Percentiles rank a stretch among this genome's conserved stretches.
phyloP scores from a whole-genome alignment of 2,113 vertebrate species.

The Chaetorhynchus papuensis region DNA sequence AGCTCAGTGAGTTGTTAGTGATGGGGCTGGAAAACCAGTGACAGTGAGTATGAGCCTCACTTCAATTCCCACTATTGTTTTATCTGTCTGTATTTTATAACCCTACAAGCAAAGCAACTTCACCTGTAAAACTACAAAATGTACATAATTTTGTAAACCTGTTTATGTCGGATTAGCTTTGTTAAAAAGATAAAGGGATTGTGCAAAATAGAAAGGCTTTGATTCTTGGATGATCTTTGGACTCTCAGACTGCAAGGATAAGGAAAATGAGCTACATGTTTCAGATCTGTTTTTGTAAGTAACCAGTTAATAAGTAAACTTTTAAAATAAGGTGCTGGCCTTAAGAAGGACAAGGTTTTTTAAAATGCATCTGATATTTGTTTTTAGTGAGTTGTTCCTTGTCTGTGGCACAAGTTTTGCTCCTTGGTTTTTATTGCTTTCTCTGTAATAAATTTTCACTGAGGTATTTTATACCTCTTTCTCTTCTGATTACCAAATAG shows the following conservation, averaged over 20 bases:
- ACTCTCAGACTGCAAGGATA: not conserved
- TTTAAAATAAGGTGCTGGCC: not conserved
- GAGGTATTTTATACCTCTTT: not conserved
- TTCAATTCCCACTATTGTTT: not conserved
- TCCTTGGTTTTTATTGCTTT: not conserved
- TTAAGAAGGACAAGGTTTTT: not conserved
- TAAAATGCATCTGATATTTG: not conserved
- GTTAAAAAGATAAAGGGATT: not conserved
- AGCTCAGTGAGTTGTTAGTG: not conserved
- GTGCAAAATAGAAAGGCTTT: not conserved
- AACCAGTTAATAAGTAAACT: conserved; percentile 32
- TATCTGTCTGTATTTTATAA: not conserved
- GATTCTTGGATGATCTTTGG: not conserved
- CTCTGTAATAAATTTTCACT: not conserved
- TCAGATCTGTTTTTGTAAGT: not conserved
- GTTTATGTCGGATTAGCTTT: not conserved
- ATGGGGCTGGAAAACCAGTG: not conserved
- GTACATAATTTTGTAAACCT: not conserved
- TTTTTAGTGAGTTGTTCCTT: not conserved
- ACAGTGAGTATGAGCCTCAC: not conserved
- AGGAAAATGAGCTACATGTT: not conserved
- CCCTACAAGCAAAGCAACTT: not conserved
- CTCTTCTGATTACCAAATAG: not conserved
- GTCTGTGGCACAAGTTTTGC: not conserved
- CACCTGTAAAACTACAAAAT: not conserved